Percentiles rank a stretch among this genome's conserved stretches.
Conservation (phyloP, 2,888 invertebrate genomes). For the Pristionchus entomophagus region DNA sequence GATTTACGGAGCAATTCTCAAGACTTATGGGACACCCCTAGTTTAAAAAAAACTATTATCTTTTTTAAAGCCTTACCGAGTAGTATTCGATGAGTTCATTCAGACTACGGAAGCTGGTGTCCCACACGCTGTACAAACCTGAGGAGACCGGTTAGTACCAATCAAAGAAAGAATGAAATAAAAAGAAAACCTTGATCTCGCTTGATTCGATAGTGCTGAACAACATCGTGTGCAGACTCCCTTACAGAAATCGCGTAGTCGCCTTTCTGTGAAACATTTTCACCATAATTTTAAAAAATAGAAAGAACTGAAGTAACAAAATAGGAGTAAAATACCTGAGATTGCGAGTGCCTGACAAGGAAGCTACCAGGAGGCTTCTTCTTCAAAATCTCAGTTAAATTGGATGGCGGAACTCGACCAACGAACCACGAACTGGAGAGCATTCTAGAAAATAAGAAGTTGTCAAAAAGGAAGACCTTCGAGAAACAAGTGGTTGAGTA, state of each 20-base stretch:
- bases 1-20: no score
- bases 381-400: slow-evolving; percentile 12
- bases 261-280: slow-evolving; percentile 9
- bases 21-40: no score
- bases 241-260: slow-evolving; percentile 40
- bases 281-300: neutral
- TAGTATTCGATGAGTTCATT: slow-evolving; percentile 39
- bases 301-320: no score
- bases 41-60: no score
- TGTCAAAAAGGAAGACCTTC: no score
- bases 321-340: slow-evolving; percentile 25
- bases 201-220: slow-evolving; percentile 46
- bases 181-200: slow-evolving; percentile 26
- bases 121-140: slow-evolving; percentile 45
- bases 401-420: slow-evolving; percentile 10
- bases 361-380: slow-evolving; percentile 9
- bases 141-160: neutral
- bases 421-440: slow-evolving; percentile 33
- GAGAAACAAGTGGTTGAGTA: no score
- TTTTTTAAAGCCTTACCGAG: no score
- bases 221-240: neutral
- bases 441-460: neutral
- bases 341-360: slow-evolving; percentile 40
- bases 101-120: slow-evolving; percentile 23
- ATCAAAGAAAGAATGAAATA: neutral